phyloP scores from a whole-genome alignment of 2,113 vertebrate species.

The Archocentrus centrarchus region DNA sequence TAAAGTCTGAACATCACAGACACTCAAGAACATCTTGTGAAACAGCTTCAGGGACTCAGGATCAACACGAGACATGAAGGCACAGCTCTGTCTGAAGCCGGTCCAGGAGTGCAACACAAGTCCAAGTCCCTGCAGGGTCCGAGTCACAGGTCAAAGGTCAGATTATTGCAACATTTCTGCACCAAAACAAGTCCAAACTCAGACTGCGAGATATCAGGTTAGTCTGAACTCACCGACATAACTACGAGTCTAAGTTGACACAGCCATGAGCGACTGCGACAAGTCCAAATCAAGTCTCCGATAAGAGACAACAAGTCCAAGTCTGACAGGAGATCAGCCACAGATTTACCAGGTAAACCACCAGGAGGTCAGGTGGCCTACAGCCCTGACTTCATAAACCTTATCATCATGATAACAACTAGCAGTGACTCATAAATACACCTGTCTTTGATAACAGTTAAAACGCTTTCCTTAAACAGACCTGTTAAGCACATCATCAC shows the following conservation, averaged over 20 bases:
- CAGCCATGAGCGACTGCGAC: not conserved
- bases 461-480: not conserved
- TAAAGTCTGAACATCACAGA: too few relatives aligned
- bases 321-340: not conserved
- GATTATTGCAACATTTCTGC: not conserved
- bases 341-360: not conserved
- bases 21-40: too few relatives aligned
- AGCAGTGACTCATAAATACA: not conserved
- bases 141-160: not conserved
- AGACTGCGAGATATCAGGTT: not conserved
- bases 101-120: not conserved
- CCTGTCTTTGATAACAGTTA: not conserved
- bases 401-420: not conserved
- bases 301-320: not conserved
- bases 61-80: not conserved
- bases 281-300: not conserved
- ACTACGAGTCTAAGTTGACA: not conserved
- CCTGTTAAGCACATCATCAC: not conserved
- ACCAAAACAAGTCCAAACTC: not conserved
- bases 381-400: not conserved
- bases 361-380: not conserved
- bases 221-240: not conserved
- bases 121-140: not conserved
- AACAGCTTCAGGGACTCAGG: not conserved
- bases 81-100: conserved; percentile 3